Evolutionary conservation across 1,140 invertebrate species (phyloP), one percentile per base, ranked within the genome.

Genomic region (Lutraria rhynchaena): DNA sequence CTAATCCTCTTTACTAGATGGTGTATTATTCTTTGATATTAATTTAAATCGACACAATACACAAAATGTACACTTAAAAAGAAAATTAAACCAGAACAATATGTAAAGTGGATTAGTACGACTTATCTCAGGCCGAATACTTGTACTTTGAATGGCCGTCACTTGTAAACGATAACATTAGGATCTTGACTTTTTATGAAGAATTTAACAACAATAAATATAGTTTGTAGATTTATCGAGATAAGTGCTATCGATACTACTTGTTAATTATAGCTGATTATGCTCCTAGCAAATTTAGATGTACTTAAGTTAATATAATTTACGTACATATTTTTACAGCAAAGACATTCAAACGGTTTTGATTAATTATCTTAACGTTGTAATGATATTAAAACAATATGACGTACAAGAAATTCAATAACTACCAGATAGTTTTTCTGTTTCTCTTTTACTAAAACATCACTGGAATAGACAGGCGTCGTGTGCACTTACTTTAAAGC

Each of bases 111-210:
- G 61, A 67, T 77, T 67, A 67, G 53, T 41, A 24, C 24, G 27
- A 29, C 49, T 77, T 77, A 77, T 77, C 60, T 31, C 46, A 31
- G 61, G 3, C 57, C 22, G 33, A 33, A 41, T 53, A 67, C 17
- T 69, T 27, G 61, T 46, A 49, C 29, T 67, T 63, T 53, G n/a
- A 67, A 77, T 46, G 22, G 24, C n/a, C 17, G 17, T 7, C 35
- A 37, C 35, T 55, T 77, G 31, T 51, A 53, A 67, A 46, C 11
- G 44, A 53, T 55, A 41, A 67, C 63, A 55, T 41, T 35, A 77
- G 15, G 75, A 46, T 53, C 75, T 77, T 77, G 75, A 77, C 75
- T 77, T 67, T 77, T 51, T 44, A 67, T 77, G 63, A 55, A 65
- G 57, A 58, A 77, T 77, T 77, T 63, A 58, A 53, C 75, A 31